These are phyloP conservation scores for Manis pentadactyla DNA, from an alignment of 2,797 vertebrate species.

Conservation along the genomic window DNA sequence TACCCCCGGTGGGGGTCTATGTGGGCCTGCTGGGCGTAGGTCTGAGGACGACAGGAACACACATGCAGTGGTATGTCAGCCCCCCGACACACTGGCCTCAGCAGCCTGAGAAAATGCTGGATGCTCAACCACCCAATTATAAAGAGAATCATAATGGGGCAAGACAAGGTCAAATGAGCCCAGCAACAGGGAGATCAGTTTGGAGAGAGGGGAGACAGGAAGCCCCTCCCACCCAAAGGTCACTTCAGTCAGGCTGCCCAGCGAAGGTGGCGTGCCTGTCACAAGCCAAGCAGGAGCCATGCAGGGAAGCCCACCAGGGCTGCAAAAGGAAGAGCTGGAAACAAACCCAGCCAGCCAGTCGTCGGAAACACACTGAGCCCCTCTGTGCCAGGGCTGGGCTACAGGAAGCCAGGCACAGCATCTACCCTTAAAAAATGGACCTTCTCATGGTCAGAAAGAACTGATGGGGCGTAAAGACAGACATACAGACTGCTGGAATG, in stretches of 20 bases:
- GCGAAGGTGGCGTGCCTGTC: fast-evolving
- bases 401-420: background rate
- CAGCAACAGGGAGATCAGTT: background rate
- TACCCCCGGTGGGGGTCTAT: background rate
- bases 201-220: background rate
- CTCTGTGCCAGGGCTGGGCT: background rate
- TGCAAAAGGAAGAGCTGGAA: background rate
- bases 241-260: background rate
- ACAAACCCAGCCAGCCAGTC: fast-evolving
- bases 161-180: background rate
- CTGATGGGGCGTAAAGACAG: background rate
- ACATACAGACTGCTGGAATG: background rate
- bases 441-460: background rate
- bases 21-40: background rate
- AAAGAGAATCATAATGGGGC: background rate
- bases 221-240: background rate
- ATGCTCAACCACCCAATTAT: background rate
- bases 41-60: background rate
- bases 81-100: fast-evolving
- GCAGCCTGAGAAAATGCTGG: background rate
- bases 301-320: no score
- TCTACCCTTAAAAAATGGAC: background rate
- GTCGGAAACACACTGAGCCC: background rate
- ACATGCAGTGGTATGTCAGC: fast-evolving
- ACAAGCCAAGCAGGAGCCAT: fast-evolving